Conservation (phyloP, 2,113 vertebrate species). For the Pelvicachromis taeniatus region DNA sequence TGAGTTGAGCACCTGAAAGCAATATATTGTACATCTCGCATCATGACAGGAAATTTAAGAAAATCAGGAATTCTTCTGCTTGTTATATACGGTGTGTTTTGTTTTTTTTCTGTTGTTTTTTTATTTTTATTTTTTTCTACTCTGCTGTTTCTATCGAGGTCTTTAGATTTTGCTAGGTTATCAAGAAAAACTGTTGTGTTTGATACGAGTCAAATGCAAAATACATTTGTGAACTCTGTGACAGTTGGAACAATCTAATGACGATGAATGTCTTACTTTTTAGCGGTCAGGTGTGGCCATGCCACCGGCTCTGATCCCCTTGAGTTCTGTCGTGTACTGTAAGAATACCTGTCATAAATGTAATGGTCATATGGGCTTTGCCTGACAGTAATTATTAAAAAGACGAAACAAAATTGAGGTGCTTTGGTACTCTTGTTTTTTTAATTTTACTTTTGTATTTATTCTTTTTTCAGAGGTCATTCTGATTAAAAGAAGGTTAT, state of each 20-base stretch:
- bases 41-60: slow-evolving; percentile 67
- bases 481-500: not conserved
- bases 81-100: slow-evolving; percentile 68
- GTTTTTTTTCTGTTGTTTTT: slow-evolving; percentile 12
- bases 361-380: slow-evolving; percentile 72
- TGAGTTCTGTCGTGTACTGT: slow-evolving; percentile 74
- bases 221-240: slow-evolving; percentile 66
- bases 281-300: slow-evolving; percentile 61
- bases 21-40: slow-evolving; percentile 71
- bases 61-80: slow-evolving; percentile 79
- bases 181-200: slow-evolving; percentile 62
- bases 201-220: slow-evolving; percentile 70
- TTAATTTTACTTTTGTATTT: not conserved
- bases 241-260: slow-evolving; percentile 76
- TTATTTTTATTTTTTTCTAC: slow-evolving; percentile 64
- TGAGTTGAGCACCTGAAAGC: slow-evolving; percentile 70
- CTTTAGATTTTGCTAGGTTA: slow-evolving; percentile 72
- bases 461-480: not conserved
- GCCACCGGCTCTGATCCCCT: slow-evolving; percentile 51
- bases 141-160: slow-evolving; percentile 75
- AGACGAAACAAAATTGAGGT: slow-evolving; percentile 30
- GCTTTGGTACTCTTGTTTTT: not conserved
- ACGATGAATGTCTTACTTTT: slow-evolving; percentile 78
- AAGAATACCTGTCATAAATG: slow-evolving; percentile 76
- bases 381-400: slow-evolving; percentile 76